Base-by-base conservation (phyloP, 2,888 invertebrate genomes). In the Dryococelus australis region DNA sequence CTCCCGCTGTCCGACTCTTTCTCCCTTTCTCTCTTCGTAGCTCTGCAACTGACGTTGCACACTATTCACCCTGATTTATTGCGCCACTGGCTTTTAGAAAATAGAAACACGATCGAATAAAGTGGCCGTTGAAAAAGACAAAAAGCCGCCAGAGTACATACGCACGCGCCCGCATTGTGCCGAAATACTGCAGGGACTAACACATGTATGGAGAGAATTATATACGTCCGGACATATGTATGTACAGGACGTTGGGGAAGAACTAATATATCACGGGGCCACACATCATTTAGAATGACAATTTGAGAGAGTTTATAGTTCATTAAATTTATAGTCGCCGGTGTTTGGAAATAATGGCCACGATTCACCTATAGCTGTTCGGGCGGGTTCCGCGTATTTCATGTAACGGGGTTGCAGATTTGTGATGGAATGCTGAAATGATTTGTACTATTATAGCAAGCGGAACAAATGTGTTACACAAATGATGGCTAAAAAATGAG, bases 81-180 rank as follows among this genome's bases (percentile, higher is more conserved):
- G 86, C 85, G 86, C 87, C 87, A 86, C 87, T 86, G 87, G 87
- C 87, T 88, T 87, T 87, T 87, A 88, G 88, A 88, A 88, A 88
- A 88, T 87, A 86, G 88, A 86, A 87, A 88, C 88, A 88, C 86
- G 87, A 87, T 87, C 88, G 86, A 87, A 88, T 88, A 88, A 88
- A 88, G 88, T 88, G 88, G 88, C 87, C 87, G 87, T 88, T 88
- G 87, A 86, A 86, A 88, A 88, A 88, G 87, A 87, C 65, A 83
- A 83, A 83, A 83, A 83, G 83, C 83, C 83, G 28, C 24, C 65
- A 65, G 65, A 65, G n/a, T 65, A 65, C 65, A 65, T 47, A 47
- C 47, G 47, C 47, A 47, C 12, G 47, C 47, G 12, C 20, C 13
- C 65, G 65, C 65, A 65, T 65, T 65, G 65, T 65, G 65, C 65